phyloP scores from a whole-genome alignment of 2,888 invertebrate species.

The Oxycera nigricornis region DNA sequence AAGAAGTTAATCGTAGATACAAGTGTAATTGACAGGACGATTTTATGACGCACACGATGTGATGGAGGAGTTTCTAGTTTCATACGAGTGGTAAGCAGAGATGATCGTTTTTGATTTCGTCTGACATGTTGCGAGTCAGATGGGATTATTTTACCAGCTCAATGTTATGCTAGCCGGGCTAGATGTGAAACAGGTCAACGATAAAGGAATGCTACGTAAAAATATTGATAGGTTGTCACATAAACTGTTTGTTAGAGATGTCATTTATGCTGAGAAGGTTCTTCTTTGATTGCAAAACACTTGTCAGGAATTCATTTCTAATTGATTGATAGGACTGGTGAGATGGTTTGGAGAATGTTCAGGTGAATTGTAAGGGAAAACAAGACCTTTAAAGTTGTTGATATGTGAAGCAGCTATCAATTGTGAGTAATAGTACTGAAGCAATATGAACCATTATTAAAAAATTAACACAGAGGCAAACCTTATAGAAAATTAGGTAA shows the following conservation, averaged over 20 bases:
- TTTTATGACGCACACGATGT: constrained; percentile 15
- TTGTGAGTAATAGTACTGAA: no score
- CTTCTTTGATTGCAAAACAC: constrained; percentile 36
- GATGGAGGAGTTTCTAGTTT: constrained; percentile 1
- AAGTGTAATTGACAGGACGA: constrained; percentile 39
- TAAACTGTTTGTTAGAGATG: constrained; percentile 3
- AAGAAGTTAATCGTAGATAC: constrained; percentile 34
- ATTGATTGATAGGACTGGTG: constrained; percentile 39
- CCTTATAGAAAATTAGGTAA: no score
- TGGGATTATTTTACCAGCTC: constrained; percentile 8
- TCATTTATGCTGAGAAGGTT: neutral
- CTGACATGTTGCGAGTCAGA: neutral
- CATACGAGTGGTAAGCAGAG: neutral
- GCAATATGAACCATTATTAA: no score
- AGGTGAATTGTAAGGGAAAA: no score
- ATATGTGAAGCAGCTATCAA: no score
- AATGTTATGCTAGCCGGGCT: neutral
- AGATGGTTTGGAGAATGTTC: no score
- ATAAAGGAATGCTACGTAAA: neutral
- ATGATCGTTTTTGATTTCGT: constrained; percentile 21
- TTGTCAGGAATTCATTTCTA: constrained; percentile 5
- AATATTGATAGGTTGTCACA: constrained; percentile 31
- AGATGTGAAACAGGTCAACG: neutral
- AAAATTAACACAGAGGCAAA: no score
- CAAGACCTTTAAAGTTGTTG: no score